These are phyloP conservation scores for Xenentodon cancila DNA, from an alignment of 2,797 vertebrate species.

Conservation along the genomic window DNA sequence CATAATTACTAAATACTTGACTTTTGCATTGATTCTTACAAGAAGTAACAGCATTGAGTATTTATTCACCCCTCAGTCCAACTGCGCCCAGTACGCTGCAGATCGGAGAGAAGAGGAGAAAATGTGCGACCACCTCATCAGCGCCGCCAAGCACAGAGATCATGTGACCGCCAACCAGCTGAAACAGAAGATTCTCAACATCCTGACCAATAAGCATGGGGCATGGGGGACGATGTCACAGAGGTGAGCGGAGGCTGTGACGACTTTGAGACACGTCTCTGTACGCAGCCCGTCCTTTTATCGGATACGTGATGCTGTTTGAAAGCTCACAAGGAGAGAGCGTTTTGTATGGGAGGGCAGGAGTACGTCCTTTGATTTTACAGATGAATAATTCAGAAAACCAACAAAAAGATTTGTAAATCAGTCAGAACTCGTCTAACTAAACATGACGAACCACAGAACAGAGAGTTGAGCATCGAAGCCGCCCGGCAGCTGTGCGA, in stretches of 20 bases:
- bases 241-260: constrained; percentile 81
- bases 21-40: no score
- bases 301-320: background rate
- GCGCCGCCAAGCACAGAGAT: constrained; percentile 96
- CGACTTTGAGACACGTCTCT: background rate
- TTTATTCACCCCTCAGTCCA: constrained; percentile 81
- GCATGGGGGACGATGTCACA: constrained; percentile 98
- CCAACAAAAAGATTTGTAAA: background rate
- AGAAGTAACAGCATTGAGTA: background rate
- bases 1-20: no score
- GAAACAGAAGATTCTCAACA: constrained; percentile 99
- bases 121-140: constrained; percentile 99
- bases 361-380: background rate
- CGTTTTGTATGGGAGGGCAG: background rate
- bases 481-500: no score
- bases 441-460: no score
- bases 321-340: no score
- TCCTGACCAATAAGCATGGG: constrained; percentile 97
- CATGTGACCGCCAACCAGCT: constrained; percentile 98
- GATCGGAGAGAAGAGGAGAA: constrained; percentile 97
- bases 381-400: background rate
- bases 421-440: no score
- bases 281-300: background rate
- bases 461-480: no score
- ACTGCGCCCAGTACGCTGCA: constrained; percentile 97